Base-by-base conservation (phyloP, 2,888 invertebrate species). In the Mamestra brassicae region DNA sequence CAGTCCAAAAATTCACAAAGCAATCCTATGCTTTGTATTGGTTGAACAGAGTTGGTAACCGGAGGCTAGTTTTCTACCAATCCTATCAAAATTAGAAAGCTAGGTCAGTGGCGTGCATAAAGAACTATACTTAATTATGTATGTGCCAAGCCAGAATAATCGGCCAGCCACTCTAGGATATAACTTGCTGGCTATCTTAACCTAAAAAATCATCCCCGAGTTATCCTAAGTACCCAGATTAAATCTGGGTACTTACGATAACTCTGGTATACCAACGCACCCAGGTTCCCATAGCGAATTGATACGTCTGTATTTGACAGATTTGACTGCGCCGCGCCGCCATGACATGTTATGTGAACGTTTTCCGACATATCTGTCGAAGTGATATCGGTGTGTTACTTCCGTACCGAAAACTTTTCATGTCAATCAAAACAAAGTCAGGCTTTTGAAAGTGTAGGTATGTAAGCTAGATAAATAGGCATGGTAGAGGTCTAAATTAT, bases 241-340 rank as follows among this genome's bases (percentile, higher is more conserved):
- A n/a, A n/a, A n/a, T n/a, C n/a, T n/a, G n/a, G n/a, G n/a, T n/a
- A n/a, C n/a, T n/a, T n/a, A n/a, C n/a, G n/a, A n/a, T n/a, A n/a
- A n/a, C n/a, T n/a, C n/a, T n/a, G n/a, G n/a, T 15, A 52, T 7
- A 36, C 13, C 15, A 2, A 15, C 36, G 6, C 5, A n/a, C 8
- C 13, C 5, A 47, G 17, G 26, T n/a, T 47, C 47, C 13, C 2
- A 26, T 17, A 0, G 15, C 3, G 4, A 70, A 42, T 42, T 42
- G 13, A 54, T 17, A 34, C 38, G 13, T 11, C 36, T 70, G 67
- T 17, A 34, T 10, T 36, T 67, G 68, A 55, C 70, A 67, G 68
- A 42, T 55, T 52, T 34, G 11, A 36, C 62, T 13, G n/a, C 26
- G 26, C 1, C 17, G 4, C 17, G 26, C 34, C 45, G 17, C 11